Evolutionary conservation across 2,797 vertebrate genomes (phyloP).

Genomic region (Poeciliopsis infans): DNA sequence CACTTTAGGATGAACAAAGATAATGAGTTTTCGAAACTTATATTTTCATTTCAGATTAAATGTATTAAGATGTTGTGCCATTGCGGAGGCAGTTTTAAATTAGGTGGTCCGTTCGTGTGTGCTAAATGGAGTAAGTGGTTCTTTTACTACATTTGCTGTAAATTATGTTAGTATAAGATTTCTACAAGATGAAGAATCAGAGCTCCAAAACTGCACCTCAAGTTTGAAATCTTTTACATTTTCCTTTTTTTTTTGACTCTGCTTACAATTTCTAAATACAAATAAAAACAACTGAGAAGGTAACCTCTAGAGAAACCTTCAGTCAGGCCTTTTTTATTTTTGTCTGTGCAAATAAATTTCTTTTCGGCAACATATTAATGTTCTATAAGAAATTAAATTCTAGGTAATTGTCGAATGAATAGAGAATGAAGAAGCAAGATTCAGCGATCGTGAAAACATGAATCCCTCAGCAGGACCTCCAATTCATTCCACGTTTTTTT

Average conservation of each 20-base stretch:
- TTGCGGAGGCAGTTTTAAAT: too few relatives aligned
- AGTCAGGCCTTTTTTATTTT: neutral
- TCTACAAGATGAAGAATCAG: neutral
- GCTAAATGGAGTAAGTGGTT: too few relatives aligned
- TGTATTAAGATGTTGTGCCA: too few relatives aligned
- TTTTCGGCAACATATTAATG: too few relatives aligned
- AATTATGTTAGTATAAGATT: neutral
- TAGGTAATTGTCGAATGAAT: too few relatives aligned
- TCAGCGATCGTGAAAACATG: neutral
- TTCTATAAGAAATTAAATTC: too few relatives aligned
- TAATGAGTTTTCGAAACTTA: too few relatives aligned
- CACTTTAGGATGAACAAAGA: too few relatives aligned
- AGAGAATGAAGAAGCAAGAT: too few relatives aligned
- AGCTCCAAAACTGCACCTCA: neutral
- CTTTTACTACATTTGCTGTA: neutral
- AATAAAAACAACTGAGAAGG: neutral
- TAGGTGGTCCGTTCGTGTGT: too few relatives aligned
- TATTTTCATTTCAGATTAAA: too few relatives aligned
- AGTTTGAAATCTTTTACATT: neutral
- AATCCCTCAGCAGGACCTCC: neutral
- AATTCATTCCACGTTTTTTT: neutral
- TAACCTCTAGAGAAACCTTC: neutral
- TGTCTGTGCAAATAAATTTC: too few relatives aligned
- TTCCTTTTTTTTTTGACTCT: neutral
- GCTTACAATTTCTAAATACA: neutral